phyloP scores from a whole-genome alignment of 2,888 invertebrate genomes.

The Apotomis capreana region DNA sequence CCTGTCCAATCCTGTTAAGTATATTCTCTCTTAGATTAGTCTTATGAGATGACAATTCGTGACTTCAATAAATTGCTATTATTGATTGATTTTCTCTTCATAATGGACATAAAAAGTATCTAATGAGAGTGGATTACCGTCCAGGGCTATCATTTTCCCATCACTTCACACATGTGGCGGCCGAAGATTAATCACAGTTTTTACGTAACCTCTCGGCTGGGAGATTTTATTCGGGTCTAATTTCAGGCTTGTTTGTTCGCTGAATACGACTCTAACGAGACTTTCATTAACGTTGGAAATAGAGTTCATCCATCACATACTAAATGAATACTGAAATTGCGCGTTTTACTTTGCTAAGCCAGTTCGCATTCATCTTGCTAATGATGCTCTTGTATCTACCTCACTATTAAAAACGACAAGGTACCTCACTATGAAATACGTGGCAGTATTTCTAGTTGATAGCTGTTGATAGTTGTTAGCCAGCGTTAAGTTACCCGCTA shows the following conservation, averaged over 20 bases:
- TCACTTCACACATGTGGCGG: slow-evolving; percentile 40
- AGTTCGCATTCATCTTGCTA: not conserved
- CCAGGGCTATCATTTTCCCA: slow-evolving; percentile 39
- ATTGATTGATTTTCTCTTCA: not conserved
- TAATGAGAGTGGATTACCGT: slow-evolving; percentile 39
- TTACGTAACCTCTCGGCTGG: slow-evolving; percentile 38
- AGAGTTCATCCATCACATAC: slow-evolving; percentile 32
- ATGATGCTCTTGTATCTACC: not conserved
- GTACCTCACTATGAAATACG: too few relatives aligned
- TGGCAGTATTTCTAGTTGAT: too few relatives aligned
- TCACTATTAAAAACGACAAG: not conserved
- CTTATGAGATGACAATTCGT: too few relatives aligned
- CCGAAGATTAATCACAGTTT: slow-evolving; percentile 41
- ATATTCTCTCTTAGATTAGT: too few relatives aligned
- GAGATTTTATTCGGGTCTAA: slow-evolving; percentile 39
- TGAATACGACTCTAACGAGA: slow-evolving; percentile 41
- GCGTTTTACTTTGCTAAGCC: slow-evolving; percentile 2
- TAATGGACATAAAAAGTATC: slow-evolving; percentile 12
- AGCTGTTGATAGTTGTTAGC: too few relatives aligned
- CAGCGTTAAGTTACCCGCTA: too few relatives aligned
- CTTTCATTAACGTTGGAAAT: slow-evolving; percentile 33
- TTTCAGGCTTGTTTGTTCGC: slow-evolving; percentile 39
- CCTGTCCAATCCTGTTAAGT: too few relatives aligned
- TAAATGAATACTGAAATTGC: slow-evolving; percentile 33
- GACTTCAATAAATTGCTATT: not conserved